These are phyloP conservation scores for Lobophora halterata DNA, from an alignment of 2,888 invertebrate species.

Conservation along the genomic window DNA sequence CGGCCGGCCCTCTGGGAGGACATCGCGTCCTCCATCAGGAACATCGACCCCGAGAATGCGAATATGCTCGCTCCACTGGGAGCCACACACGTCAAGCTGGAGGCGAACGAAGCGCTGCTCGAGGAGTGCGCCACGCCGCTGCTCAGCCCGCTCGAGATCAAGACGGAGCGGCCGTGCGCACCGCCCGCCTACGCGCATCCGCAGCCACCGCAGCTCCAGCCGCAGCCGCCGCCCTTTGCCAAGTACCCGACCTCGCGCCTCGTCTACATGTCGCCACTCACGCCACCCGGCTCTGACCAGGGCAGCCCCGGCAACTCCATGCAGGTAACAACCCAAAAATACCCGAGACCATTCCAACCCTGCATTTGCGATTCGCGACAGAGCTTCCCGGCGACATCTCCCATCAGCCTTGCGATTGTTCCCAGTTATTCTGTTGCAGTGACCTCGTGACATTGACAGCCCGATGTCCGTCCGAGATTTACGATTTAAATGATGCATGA, in stretches of 20 bases:
- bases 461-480: slow-evolving; percentile 26
- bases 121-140: slow-evolving; percentile 85
- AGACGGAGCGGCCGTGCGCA: slow-evolving; percentile 85
- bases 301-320: slow-evolving; percentile 89
- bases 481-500: slow-evolving; percentile 35
- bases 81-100: slow-evolving; percentile 88
- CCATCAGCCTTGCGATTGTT: slow-evolving; percentile 62
- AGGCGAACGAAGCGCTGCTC: slow-evolving; percentile 82
- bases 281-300: slow-evolving; percentile 93
- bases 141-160: slow-evolving; percentile 89
- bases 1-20: slow-evolving; percentile 95
- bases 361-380: slow-evolving; percentile 41
- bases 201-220: slow-evolving; percentile 54
- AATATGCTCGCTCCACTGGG: slow-evolving; percentile 88
- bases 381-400: slow-evolving; percentile 64
- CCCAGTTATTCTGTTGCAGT: slow-evolving; percentile 36
- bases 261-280: slow-evolving; percentile 91
- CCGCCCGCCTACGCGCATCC: slow-evolving; percentile 75
- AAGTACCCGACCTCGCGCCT: slow-evolving; percentile 73
- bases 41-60: slow-evolving; percentile 94
- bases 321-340: slow-evolving; percentile 59
- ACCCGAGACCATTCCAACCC: not conserved
- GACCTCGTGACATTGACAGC: slow-evolving; percentile 30
- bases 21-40: slow-evolving; percentile 93
- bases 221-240: slow-evolving; percentile 60